Evolutionary conservation across 2,797 vertebrate genomes (phyloP), one percentile per base, ranked within the genome.

Genomic region (Anas georgica): DNA sequence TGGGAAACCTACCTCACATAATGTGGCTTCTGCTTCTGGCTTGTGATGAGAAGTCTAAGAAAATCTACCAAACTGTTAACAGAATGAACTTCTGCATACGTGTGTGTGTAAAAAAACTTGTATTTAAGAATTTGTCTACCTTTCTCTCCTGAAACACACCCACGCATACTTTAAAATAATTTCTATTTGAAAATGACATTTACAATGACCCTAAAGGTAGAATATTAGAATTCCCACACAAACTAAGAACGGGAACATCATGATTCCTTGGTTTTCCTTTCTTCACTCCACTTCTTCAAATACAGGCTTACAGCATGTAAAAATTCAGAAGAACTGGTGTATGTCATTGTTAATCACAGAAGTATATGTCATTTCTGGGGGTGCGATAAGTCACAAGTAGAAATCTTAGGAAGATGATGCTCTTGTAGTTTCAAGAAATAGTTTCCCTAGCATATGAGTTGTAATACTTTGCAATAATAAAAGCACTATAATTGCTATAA

Each of bases 1-100:
- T 18, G 8, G 81, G 2, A 46, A 95, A 78, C 84, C 76, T 90
- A 54, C 48, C 46, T 90, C 91, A 83, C 26, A 84, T 74, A 90
- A 95, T 93, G 75, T 73, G 43, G 68, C 28, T 94, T 52, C 48
- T 50, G 48, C 52, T 54, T 62, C 77, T 39, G 46, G 70, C 23
- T 86, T 54, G 31, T 74, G 31, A 92, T 91, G 2, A 1, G 23
- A 74, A 94, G 8, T 7, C 58, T 17, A 55, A 67, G 16, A 66
- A 58, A 59, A 72, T 50, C 37, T 0, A 3, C 43, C 50, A 16
- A 76, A 78, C 8, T 48, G 29, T 62, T 58, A 64, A 59, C 13
- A 68, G 15, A 82, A 33, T 17, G 12, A 41, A 69, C 33, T 69
- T 62, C 39, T 83, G 58, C 56, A 15, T n/a, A 35, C 20, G 1